Evolutionary conservation across 2,888 invertebrate species (phyloP).

Genomic region (Dermolepida albohirtum): DNA sequence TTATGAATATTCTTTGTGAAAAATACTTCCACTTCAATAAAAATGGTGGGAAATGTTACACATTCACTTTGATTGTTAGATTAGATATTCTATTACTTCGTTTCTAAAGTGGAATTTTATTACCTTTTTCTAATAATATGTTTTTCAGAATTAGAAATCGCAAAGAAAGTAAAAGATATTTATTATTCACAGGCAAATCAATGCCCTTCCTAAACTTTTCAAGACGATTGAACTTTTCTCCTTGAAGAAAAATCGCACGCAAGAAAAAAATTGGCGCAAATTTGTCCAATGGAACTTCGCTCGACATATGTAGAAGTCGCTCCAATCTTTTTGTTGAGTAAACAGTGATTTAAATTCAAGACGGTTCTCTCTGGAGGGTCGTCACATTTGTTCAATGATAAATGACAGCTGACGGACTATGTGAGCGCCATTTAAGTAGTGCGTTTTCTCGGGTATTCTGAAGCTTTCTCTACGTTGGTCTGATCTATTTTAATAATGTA

Average conservation of each 20-base stretch:
- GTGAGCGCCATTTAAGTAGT: neutral
- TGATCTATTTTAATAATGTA: too few species aligned
- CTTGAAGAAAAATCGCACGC: slow-evolving; percentile 13
- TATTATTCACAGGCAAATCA: slow-evolving; percentile 1
- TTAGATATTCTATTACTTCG: too few species aligned
- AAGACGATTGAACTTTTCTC: slow-evolving; percentile 12
- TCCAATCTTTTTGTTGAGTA: slow-evolving; percentile 27
- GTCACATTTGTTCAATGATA: slow-evolving; percentile 31
- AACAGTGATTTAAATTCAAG: slow-evolving; percentile 35
- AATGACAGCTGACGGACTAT: slow-evolving; percentile 31
- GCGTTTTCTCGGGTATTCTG: neutral
- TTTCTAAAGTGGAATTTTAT: too few species aligned
- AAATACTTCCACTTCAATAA: too few species aligned
- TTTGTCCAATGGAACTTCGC: slow-evolving; percentile 24
- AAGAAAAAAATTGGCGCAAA: slow-evolving; percentile 23
- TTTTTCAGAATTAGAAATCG: too few species aligned
- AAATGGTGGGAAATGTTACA: too few species aligned
- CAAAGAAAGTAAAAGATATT: neutral
- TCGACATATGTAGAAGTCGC: slow-evolving; percentile 27
- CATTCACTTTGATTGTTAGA: too few species aligned
- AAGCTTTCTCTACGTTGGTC: neutral
- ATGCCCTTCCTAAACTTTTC: neutral
- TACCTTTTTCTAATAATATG: too few species aligned
- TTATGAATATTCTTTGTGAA: too few species aligned
- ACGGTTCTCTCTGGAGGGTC: slow-evolving; percentile 19